phyloP scores from a whole-genome alignment of 2,113 vertebrate genomes.

The Canis aureus region DNA sequence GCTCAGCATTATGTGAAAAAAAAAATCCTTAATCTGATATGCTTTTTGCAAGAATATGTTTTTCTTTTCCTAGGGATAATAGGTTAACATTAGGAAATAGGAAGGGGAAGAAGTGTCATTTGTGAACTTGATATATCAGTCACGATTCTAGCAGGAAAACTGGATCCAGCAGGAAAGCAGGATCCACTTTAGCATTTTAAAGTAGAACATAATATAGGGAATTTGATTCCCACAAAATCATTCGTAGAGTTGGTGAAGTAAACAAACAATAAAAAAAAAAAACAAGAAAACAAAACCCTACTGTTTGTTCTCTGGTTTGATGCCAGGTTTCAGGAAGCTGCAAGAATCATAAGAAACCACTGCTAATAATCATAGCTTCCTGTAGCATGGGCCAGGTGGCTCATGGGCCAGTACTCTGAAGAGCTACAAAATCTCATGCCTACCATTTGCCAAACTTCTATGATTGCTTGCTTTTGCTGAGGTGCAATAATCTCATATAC shows the following conservation, averaged over 20 bases:
- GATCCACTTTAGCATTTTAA: neutral
- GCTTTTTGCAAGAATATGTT: neutral
- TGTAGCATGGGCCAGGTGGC: neutral
- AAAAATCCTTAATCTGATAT: neutral
- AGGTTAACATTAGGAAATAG: neutral
- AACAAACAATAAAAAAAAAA: neutral
- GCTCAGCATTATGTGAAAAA: neutral
- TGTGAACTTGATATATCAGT: neutral
- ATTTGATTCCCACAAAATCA: neutral
- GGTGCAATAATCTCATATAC: neutral
- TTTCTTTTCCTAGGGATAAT: neutral
- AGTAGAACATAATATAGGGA: neutral
- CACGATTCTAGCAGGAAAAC: neutral
- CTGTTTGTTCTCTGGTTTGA: neutral
- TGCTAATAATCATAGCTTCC: neutral
- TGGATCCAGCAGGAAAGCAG: neutral
- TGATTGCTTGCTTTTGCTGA: neutral
- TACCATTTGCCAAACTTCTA: neutral
- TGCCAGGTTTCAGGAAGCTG: neutral
- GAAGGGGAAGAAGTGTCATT: neutral
- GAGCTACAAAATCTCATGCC: neutral
- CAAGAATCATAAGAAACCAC: neutral
- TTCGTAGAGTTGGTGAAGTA: too few species aligned
- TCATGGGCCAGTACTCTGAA: neutral
- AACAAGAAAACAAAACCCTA: neutral